These are phyloP conservation scores for Cebidichthys violaceus DNA, from an alignment of 2,113 vertebrate species.

Conservation along the genomic window DNA sequence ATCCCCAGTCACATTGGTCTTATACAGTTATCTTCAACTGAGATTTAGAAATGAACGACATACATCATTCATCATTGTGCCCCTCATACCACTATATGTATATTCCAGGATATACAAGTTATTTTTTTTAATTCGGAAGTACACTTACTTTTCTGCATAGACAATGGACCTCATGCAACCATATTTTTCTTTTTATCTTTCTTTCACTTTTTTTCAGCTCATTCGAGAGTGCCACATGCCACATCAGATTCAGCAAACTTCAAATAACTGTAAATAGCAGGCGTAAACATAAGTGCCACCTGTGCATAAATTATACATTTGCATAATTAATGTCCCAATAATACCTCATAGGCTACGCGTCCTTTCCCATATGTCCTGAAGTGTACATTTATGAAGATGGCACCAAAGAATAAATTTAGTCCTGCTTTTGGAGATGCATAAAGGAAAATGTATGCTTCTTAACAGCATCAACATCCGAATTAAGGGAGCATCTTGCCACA, in stretches of 20 bases:
- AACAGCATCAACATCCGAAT: too few species aligned
- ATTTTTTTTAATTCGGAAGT: not conserved
- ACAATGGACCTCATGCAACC: not conserved
- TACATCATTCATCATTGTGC: not conserved
- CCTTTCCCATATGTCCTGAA: too few species aligned
- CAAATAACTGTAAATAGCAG: not conserved
- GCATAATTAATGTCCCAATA: not conserved
- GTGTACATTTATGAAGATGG: too few species aligned
- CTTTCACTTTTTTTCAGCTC: too few species aligned
- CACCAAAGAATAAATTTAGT: too few species aligned
- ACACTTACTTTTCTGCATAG: slow-evolving; percentile 1
- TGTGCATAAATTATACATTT: not conserved
- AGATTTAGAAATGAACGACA: not conserved
- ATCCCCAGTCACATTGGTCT: not conserved
- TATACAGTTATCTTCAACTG: not conserved
- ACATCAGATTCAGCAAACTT: too few species aligned
- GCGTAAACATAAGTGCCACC: not conserved
- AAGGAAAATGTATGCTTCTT: too few species aligned
- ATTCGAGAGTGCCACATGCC: too few species aligned
- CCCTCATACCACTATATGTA: not conserved
- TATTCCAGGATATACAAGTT: not conserved
- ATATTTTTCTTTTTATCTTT: not conserved
- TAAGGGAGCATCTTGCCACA: too few species aligned
- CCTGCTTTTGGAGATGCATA: too few species aligned
- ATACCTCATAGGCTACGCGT: too few species aligned